Evolutionary conservation across 2,888 invertebrate species (phyloP).

Genomic region (Scotopteryx bipunctaria): DNA sequence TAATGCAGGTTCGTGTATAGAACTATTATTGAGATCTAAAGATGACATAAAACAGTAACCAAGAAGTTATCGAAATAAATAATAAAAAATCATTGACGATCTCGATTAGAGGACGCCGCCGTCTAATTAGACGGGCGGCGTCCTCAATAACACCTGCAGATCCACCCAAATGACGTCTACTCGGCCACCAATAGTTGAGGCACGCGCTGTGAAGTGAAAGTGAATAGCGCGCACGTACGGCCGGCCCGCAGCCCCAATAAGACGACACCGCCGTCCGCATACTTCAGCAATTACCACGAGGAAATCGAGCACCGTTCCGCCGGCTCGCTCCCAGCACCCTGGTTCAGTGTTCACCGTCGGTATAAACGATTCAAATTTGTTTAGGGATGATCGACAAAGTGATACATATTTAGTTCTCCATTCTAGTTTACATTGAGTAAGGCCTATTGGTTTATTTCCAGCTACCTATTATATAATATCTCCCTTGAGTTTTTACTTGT

Average conservation of each 20-base stretch:
- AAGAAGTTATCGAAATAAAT: not conserved
- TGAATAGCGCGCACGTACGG: constrained; percentile 78
- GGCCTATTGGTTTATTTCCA: no score
- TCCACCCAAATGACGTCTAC: constrained; percentile 54
- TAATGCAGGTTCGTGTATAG: no score
- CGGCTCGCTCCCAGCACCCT: constrained; percentile 53
- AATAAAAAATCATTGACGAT: not conserved
- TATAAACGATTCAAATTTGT: not conserved
- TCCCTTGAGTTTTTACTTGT: no score
- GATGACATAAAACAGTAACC: not conserved
- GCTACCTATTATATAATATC: no score
- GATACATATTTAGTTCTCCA: no score
- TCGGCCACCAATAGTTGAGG: constrained; percentile 61
- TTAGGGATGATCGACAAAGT: no score
- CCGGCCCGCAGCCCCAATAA: constrained; percentile 76
- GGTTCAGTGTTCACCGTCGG: constrained; percentile 34
- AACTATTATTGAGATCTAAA: not conserved
- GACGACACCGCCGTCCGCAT: constrained; percentile 78
- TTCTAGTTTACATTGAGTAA: no score
- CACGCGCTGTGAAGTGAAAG: constrained; percentile 78
- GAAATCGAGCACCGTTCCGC: constrained; percentile 74
- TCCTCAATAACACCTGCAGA: constrained; percentile 52
- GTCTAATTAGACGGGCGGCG: constrained; percentile 38
- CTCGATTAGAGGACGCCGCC: not conserved
- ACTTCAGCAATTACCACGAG: constrained; percentile 80